Base-by-base conservation (phyloP, 2,797 vertebrate genomes). In the Dendrocincla tyrannina region DNA sequence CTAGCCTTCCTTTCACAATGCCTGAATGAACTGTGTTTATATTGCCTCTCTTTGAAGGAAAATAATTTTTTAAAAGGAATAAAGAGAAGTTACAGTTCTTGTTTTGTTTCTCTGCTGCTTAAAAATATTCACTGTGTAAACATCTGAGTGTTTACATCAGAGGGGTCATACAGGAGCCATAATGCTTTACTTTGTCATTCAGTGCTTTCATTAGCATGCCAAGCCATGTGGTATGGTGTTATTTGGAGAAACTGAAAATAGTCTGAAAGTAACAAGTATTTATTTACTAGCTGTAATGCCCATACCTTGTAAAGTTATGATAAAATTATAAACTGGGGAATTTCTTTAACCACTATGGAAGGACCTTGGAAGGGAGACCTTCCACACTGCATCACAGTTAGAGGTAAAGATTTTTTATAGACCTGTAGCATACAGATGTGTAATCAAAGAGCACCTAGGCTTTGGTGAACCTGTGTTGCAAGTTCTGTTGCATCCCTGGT, bases 41-140 rank as follows among this genome's bases (percentile, higher is more conserved):
- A 56, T 87, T 85, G 58, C 56, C 30, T 64, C 23, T 39, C 25
- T 72, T 92, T 60, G 53, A 76, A 85, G 52, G 59, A 76, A 82
- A 86, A 76, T 55, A 60, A 70, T 89, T 73, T 87, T 20, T 82
- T 90, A 27, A 88, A 90, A 85, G 10, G 42, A 88, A n/a, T 67
- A 73, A 92, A 78, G 63, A 67, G 80, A 90, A 95, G 85, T 83
- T 78, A 23, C 35, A 67, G n/a, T 60, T 88, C 60, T 70, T 66
- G 30, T 27, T 67, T 90, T 86, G 33, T 86, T 96, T 92, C 85
- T 83, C 30, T 85, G 42, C 75, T 79, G 15, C 58, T 85, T 88
- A 42, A 93, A 89, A 93, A 47, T 84, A 86, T 23, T 93, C 35
- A 27, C 27, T 13, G 1, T 84, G 11, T 88, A 96, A 96, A 96